Conservation (phyloP, 2,797 vertebrate species). For the Coluber constrictor region DNA sequence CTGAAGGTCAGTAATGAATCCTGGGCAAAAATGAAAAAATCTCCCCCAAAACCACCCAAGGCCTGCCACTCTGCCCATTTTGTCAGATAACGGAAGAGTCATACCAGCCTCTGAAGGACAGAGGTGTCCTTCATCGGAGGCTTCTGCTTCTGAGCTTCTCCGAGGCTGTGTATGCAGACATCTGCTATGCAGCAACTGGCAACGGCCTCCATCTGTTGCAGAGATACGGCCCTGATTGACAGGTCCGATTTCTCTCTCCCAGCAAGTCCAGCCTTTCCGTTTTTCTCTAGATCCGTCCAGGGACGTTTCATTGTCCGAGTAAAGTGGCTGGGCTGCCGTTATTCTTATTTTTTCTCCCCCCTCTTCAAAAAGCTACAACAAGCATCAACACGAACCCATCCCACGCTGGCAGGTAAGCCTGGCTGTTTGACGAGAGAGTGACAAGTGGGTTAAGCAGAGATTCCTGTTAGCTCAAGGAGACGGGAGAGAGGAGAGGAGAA, state of each 20-base stretch:
- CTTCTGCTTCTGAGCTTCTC: neutral
- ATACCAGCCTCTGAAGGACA: neutral
- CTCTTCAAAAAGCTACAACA: conserved; percentile 38
- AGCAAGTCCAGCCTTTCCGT: conserved; percentile 47
- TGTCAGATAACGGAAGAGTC: neutral
- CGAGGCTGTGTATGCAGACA: neutral
- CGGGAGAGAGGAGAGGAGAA: neutral
- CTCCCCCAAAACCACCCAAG: neutral
- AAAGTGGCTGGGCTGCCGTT: conserved; percentile 5
- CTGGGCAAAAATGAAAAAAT: neutral
- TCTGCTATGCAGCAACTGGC: conserved; percentile 32
- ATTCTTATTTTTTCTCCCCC: conserved; percentile 29
- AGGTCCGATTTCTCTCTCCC: conserved; percentile 30
- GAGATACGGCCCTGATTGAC: conserved; percentile 40
- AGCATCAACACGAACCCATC: conserved; percentile 47
- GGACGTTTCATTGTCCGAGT: conserved; percentile 26
- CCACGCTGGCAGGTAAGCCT: conserved; percentile 38
- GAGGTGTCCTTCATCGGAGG: neutral
- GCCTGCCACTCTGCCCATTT: neutral
- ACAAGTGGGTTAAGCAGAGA: conserved; percentile 40
- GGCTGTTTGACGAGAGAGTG: conserved; percentile 42
- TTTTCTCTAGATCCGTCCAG: conserved; percentile 39
- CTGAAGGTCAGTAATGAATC: too few relatives aligned
- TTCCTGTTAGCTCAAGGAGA: conserved; percentile 42
- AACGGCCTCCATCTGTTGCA: conserved; percentile 44